Percentiles rank a stretch among this genome's conserved stretches.
These are phyloP conservation scores for Hyperoplus immaculatus DNA, from an alignment of 2,797 vertebrate species.

Conservation along the genomic window DNA sequence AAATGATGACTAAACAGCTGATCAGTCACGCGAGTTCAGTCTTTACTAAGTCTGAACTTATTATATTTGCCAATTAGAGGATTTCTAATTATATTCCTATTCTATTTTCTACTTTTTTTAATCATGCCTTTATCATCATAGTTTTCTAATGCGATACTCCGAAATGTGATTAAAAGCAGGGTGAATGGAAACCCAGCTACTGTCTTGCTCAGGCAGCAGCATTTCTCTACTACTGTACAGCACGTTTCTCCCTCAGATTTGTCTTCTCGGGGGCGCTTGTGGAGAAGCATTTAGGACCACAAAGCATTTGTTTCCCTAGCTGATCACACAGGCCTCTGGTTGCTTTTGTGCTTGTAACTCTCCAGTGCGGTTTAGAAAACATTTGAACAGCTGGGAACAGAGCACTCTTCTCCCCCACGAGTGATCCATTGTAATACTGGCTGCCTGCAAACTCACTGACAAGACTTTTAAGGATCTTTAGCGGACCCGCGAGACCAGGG, in stretches of 20 bases:
- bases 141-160: too few species aligned
- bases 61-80: too few species aligned
- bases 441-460: constrained; percentile 30
- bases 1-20: too few species aligned
- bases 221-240: not conserved
- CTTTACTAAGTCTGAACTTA: too few species aligned
- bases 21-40: too few species aligned
- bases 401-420: not conserved
- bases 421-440: constrained; percentile 6
- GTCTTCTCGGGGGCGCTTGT: constrained; percentile 9
- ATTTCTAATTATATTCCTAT: too few species aligned
- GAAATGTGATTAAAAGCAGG: too few species aligned
- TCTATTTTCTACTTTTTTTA: too few species aligned
- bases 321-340: constrained; percentile 19
- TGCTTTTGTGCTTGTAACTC: constrained; percentile 15
- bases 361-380: constrained; percentile 22
- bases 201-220: constrained; percentile 21
- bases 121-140: too few species aligned
- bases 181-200: too few species aligned
- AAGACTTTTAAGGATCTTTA: constrained; percentile 13
- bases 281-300: constrained; percentile 41
- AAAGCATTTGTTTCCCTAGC: constrained; percentile 28
- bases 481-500: not conserved
- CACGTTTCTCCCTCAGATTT: not conserved
- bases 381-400: constrained; percentile 24